Evolutionary conservation across 2,888 invertebrate genomes (phyloP), one percentile per base, ranked within the genome.

Genomic region (Hyposoter didymator): DNA sequence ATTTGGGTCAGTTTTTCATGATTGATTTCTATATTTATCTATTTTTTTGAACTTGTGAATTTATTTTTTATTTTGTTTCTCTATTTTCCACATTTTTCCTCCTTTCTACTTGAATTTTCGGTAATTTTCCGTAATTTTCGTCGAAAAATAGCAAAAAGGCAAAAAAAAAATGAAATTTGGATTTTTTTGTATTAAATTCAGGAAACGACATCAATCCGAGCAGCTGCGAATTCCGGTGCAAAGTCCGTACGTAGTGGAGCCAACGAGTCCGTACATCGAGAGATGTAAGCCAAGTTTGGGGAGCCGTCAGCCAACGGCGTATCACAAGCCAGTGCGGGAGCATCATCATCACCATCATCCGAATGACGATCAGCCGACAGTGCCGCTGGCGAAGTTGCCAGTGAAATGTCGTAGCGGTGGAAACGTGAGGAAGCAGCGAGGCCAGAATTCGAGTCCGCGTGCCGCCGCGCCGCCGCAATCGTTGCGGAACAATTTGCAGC

Each of bases 131-230:
- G 35, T n/a, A 35, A 35, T 17, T 49, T 49, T 49, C 49, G 5
- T 6, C 6, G 49, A 49, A 14, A 52, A 49, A 49, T 14, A 7
- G n/a, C 7, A n/a, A 49, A 28, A 28, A 59, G 32, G 22, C 28
- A 0, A 7, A 7, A 52, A 75, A 66, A 52, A 39, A 75, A 22
- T 66, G 14, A 12, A 19, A 10, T 47, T 59, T 28, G 28, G 2
- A 8, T 55, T 55, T 55, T 59, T 22, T 52, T 78, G n/a, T n/a
- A n/a, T 39, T 28, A 43, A 39, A n/a, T 49, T 47, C 82, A 93
- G 93, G 89, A 93, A 93, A 92, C 93, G 93, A 86, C 91, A 92
- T 84, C 92, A 93, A 86, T 91, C 90, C 81, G 92, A 93, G 78
- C 92, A 92, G 78, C 84, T 89, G 66, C 91, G 92, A 84, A 88